phyloP scores from a whole-genome alignment of 2,113 vertebrate species.

The Brachypteracias leptosomus region DNA sequence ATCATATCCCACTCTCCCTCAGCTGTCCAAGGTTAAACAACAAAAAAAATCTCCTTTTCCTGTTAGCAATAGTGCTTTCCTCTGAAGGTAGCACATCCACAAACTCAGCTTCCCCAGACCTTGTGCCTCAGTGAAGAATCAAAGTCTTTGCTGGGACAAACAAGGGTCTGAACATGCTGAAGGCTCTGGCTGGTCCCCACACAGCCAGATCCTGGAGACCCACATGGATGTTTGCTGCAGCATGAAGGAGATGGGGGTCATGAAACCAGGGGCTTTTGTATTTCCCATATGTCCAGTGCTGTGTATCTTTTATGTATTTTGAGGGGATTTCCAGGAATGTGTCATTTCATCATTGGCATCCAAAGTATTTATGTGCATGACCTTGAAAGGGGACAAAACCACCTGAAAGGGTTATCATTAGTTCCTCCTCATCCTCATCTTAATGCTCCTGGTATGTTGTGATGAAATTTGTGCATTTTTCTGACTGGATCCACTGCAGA shows the following conservation, averaged over 20 bases:
- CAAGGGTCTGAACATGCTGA: background rate
- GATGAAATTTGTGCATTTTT: background rate
- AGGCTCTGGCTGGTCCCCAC: background rate
- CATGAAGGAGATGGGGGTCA: background rate
- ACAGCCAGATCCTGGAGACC: background rate
- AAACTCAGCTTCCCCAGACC: background rate
- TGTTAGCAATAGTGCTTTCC: background rate
- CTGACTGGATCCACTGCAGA: background rate
- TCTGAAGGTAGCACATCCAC: background rate
- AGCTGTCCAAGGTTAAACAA: background rate
- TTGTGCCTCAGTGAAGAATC: background rate
- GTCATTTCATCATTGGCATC: background rate
- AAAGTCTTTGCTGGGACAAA: background rate
- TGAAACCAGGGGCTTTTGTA: background rate
- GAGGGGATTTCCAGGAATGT: background rate
- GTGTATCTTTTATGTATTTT: background rate
- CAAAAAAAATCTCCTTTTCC: background rate
- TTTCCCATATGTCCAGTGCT: background rate
- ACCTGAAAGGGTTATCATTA: background rate
- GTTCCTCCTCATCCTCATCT: background rate
- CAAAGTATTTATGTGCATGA: background rate
- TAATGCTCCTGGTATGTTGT: background rate
- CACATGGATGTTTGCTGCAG: background rate
- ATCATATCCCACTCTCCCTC: constrained; percentile 5
- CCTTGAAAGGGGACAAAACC: background rate